A percentile compares a stretch with the other conserved stretches of the same genome.
phyloP scores from a whole-genome alignment of 2,113 vertebrate genomes.

The Dascyllus trimaculatus region DNA sequence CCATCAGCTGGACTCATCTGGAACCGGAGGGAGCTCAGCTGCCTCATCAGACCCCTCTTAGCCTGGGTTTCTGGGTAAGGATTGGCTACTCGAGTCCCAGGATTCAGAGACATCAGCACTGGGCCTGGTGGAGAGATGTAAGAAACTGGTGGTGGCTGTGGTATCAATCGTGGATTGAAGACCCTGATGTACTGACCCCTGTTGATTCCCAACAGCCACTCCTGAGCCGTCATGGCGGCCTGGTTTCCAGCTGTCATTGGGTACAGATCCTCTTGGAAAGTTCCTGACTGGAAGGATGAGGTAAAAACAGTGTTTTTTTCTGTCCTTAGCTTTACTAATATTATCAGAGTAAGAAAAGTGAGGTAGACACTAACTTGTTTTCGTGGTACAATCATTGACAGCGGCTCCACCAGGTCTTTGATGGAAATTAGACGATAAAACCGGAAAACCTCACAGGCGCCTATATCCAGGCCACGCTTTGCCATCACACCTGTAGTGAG shows the following conservation, averaged over 20 bases:
- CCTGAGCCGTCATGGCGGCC: constrained; percentile 89
- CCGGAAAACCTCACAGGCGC: constrained; percentile 92
- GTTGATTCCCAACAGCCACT: constrained; percentile 92
- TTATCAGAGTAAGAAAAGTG: neutral
- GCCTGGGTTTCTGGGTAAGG: constrained; percentile 69
- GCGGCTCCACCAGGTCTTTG: constrained; percentile 90
- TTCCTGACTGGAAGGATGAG: constrained; percentile 84
- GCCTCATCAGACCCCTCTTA: constrained; percentile 19
- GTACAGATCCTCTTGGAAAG: constrained; percentile 95
- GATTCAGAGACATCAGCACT: constrained; percentile 89
- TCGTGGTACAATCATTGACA: constrained; percentile 95
- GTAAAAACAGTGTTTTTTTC: rapidly evolving
- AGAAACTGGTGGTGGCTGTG: neutral
- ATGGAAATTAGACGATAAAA: constrained; percentile 93
- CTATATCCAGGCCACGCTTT: constrained; percentile 94
- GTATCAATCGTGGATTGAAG: neutral
- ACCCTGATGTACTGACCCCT: constrained; percentile 86
- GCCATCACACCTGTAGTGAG: constrained; percentile 89
- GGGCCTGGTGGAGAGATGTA: constrained; percentile 78
- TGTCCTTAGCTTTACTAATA: too few relatives aligned
- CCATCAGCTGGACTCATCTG: constrained; percentile 3
- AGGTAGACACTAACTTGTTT: constrained; percentile 59
- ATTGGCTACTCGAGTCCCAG: constrained; percentile 77
- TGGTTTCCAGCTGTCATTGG: constrained; percentile 89
- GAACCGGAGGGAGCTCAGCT: constrained; percentile 41